Base-by-base conservation (phyloP, 2,888 invertebrate genomes). In the Chrysolina haemoptera region DNA sequence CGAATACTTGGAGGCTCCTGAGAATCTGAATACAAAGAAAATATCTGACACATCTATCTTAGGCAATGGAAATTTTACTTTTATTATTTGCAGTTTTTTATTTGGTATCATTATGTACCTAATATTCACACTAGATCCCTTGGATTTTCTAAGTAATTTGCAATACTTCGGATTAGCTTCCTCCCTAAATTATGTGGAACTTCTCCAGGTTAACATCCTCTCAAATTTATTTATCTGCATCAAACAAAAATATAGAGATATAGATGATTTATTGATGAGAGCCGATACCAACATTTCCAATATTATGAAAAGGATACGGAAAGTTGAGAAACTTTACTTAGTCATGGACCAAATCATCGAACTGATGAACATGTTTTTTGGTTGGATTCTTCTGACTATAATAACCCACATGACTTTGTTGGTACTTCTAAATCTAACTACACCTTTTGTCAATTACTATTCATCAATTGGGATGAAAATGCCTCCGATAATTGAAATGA, bases 251-350 rank as follows among this genome's bases (percentile, higher is more conserved):
- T 65, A 35, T n/a, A 16, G 16, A 22, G 65, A 48, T 16, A 48
- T 65, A 10, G 46, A 65, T 27, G 27, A 14, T 6, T n/a, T 65
- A 27, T 14, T 48, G 22, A 65, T 65, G 48, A 27, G 35, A 14
- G 10, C 12, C 4, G 48, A 20, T 11, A 20, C 18, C 2, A 11
- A 65, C 27, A n/a, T 16, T 27, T 48, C 11, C 65, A 43, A 48
- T 27, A 14, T 65, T 48, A 8, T 16, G 65, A 22, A 14, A 12
- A 65, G 22, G 35, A 5, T 48, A 9, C 22, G 46, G 3, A 65
- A 22, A 20, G n/a, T 65, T 48, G 65, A 65, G 48, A 65, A 48
- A 43, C 22, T 65, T 22, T 65, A 65, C 27, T 16, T 48, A 0
- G 27, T 48, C 8, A 65, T 65, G 65, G 22, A 43, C 10, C n/a